phyloP scores from a whole-genome alignment of 1,140 invertebrate genomes.

The Drosophila nannoptera region DNA sequence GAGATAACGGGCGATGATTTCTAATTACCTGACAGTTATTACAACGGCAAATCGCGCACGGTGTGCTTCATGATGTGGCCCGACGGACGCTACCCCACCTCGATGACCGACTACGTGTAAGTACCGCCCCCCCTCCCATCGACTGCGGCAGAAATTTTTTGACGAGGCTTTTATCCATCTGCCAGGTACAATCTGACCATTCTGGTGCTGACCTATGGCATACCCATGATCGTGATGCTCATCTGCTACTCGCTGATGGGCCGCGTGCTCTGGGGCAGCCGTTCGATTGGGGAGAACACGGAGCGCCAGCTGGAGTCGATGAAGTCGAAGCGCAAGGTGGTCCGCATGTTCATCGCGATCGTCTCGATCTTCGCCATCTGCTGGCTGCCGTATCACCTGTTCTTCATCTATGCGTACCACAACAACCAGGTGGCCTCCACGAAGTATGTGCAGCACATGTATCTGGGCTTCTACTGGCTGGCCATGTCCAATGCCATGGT shows the following conservation, averaged over 20 bases:
- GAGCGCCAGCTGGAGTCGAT: conserved; percentile 91
- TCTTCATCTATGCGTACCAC: conserved; percentile 91
- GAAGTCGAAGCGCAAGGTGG: conserved; percentile 92
- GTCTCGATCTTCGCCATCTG: conserved; percentile 92
- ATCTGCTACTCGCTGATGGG: conserved; percentile 93
- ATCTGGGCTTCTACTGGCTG: conserved; percentile 92
- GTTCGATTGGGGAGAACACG: conserved; percentile 93
- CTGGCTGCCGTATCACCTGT: conserved; percentile 93
- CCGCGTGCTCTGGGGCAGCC: conserved; percentile 85
- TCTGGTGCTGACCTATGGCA: conserved; percentile 92
- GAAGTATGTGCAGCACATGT: conserved; percentile 89
- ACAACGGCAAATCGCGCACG: conserved; percentile 81
- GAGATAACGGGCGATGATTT: conserved; percentile 16
- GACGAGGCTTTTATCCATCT: conserved; percentile 14
- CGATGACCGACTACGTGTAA: conserved; percentile 82
- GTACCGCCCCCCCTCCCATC: conserved; percentile 47
- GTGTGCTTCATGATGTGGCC: conserved; percentile 85
- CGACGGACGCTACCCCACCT: conserved; percentile 82
- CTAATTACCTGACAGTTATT: conserved; percentile 77
- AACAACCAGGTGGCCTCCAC: conserved; percentile 85
- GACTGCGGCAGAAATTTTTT: neutral
- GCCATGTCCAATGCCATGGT: conserved; percentile 96
- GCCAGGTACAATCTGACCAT: conserved; percentile 93
- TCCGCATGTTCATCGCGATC: conserved; percentile 77
- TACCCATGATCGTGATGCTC: conserved; percentile 93